Conservation (phyloP, 2,888 invertebrate genomes). For the Carcina quercana region DNA sequence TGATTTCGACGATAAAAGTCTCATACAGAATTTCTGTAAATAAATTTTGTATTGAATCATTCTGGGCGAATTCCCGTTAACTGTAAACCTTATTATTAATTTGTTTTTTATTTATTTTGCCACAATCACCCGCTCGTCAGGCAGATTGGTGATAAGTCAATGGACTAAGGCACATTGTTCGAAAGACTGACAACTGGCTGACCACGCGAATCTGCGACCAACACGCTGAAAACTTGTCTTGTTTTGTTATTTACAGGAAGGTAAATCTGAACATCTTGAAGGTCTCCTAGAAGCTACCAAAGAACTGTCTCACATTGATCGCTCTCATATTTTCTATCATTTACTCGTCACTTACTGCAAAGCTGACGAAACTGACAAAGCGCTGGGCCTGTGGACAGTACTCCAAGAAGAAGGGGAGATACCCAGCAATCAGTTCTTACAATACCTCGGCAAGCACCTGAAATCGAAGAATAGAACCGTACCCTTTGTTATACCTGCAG, state of each 20-base stretch:
- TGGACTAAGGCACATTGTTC: no score
- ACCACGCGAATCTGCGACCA: no score
- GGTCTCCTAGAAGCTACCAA: slow-evolving; percentile 85
- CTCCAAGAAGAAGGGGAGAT: slow-evolving; percentile 88
- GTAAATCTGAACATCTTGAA: slow-evolving; percentile 80
- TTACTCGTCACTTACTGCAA: slow-evolving; percentile 84
- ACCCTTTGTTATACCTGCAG: slow-evolving; percentile 85
- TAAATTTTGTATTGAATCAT: no score
- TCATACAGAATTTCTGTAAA: no score
- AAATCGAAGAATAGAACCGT: slow-evolving; percentile 75
- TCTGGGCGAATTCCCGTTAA: no score
- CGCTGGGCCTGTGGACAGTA: slow-evolving; percentile 85
- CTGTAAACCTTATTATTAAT: no score
- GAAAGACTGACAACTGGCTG: no score
- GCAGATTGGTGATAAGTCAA: no score
- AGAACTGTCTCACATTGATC: slow-evolving; percentile 83
- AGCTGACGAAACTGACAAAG: slow-evolving; percentile 82
- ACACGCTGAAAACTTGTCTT: no score
- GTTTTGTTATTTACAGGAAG: slow-evolving; percentile 76
- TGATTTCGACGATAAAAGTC: no score
- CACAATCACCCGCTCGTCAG: no score
- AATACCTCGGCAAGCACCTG: slow-evolving; percentile 78
- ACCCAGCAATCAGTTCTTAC: slow-evolving; percentile 80
- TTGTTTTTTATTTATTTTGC: no score
- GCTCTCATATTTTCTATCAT: slow-evolving; percentile 83